Conservation (phyloP, 2,797 vertebrate species). For the Pipistrellus kuhlii region DNA sequence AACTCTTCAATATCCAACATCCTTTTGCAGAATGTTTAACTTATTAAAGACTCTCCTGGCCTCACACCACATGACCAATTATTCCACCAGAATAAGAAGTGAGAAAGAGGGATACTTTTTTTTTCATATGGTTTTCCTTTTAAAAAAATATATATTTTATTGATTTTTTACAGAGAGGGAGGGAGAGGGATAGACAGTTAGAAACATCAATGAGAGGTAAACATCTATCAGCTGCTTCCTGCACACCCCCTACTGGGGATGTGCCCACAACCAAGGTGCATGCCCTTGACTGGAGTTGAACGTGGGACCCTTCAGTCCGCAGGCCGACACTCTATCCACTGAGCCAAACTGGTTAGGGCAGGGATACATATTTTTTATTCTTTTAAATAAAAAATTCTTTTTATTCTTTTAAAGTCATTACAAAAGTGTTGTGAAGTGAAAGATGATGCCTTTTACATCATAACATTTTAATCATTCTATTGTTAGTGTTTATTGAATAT, state of each 20-base stretch:
- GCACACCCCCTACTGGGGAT: too few relatives aligned
- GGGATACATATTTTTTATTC: background rate
- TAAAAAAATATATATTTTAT: too few relatives aligned
- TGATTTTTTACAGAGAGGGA: too few relatives aligned
- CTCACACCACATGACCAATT: background rate
- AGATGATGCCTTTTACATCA: background rate
- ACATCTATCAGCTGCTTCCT: too few relatives aligned
- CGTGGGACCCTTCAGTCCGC: too few relatives aligned
- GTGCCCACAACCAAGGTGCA: too few relatives aligned
- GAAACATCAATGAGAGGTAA: too few relatives aligned
- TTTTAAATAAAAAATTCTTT: conserved; percentile 39
- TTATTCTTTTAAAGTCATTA: conserved; percentile 27
- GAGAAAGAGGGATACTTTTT: background rate
- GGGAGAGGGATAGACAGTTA: too few relatives aligned
- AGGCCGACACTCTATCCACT: too few relatives aligned
- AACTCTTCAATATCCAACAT: background rate
- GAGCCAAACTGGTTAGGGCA: background rate
- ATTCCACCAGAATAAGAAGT: background rate
- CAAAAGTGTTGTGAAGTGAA: background rate
- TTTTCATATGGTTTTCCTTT: too few relatives aligned
- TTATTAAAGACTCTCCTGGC: background rate
- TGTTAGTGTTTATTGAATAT: background rate
- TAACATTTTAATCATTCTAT: background rate
- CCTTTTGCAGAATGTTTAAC: background rate
- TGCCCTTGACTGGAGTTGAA: too few relatives aligned